phyloP scores from a whole-genome alignment of 2,888 invertebrate genomes.

The Phlogophora meticulosa region DNA sequence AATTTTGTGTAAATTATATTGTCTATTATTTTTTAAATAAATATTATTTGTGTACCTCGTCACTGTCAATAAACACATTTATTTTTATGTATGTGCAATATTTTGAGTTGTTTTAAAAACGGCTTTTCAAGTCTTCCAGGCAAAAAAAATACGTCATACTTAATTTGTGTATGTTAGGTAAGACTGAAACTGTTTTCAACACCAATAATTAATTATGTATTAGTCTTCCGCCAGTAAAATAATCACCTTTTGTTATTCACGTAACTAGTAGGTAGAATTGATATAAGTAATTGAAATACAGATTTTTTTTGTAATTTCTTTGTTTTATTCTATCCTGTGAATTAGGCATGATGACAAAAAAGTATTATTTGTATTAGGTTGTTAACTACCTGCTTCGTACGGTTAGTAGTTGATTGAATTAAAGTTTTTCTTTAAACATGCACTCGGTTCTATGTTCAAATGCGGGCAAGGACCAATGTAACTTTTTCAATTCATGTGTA shows the following conservation, averaged over 20 bases:
- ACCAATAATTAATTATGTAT: neutral
- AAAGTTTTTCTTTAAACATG: no score
- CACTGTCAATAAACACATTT: neutral
- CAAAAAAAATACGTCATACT: neutral
- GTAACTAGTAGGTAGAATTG: slow-evolving; percentile 52
- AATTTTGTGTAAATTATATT: neutral
- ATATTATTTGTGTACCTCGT: neutral
- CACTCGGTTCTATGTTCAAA: no score
- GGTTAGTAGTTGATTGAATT: no score
- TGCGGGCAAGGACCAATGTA: no score
- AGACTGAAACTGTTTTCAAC: slow-evolving; percentile 14
- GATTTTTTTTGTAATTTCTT: slow-evolving; percentile 20
- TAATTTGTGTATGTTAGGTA: neutral
- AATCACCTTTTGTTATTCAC: slow-evolving; percentile 39
- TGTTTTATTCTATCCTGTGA: slow-evolving; percentile 27
- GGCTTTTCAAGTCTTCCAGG: neutral
- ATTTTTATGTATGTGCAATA: slow-evolving; percentile 17
- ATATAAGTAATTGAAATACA: slow-evolving; percentile 50
- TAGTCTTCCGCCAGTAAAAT: slow-evolving; percentile 10
- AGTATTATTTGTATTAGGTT: neutral
- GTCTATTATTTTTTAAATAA: neutral
- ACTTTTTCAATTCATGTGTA: no score
- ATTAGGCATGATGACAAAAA: no score
- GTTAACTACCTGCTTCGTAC: no score
- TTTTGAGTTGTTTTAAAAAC: neutral